phyloP scores from a whole-genome alignment of 1,140 invertebrate species.

The Arctopsyche grandis region DNA sequence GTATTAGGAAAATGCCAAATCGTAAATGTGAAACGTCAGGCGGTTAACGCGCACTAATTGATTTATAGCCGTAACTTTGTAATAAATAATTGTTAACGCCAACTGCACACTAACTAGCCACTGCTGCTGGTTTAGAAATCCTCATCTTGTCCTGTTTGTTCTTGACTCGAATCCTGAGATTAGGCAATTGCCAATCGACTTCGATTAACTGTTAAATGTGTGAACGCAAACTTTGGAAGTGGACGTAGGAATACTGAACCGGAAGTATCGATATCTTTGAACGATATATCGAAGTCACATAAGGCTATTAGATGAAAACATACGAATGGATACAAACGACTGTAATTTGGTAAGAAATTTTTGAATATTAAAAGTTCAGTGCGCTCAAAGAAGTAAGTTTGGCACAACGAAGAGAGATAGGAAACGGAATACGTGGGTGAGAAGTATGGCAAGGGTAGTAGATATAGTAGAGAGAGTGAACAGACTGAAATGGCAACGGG shows the following conservation, averaged over 20 bases:
- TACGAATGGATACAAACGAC: too few relatives aligned
- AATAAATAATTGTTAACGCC: constrained; percentile 53
- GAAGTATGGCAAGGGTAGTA: too few relatives aligned
- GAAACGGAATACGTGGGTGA: too few relatives aligned
- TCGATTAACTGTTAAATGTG: neutral
- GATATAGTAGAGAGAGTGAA: too few relatives aligned
- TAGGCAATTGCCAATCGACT: constrained; percentile 13
- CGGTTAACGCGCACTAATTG: constrained; percentile 49
- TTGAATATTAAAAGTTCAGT: too few relatives aligned
- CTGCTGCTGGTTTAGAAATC: constrained; percentile 3
- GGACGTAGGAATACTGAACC: neutral
- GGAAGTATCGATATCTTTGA: too few relatives aligned
- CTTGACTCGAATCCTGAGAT: neutral
- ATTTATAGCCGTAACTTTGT: constrained; percentile 46
- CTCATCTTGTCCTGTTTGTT: neutral
- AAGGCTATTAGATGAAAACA: too few relatives aligned
- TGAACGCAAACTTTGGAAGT: neutral
- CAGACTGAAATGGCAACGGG: too few relatives aligned
- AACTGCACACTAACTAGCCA: neutral
- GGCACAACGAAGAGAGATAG: too few relatives aligned
- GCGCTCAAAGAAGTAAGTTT: too few relatives aligned
- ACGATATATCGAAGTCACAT: too few relatives aligned
- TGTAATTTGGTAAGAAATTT: too few relatives aligned
- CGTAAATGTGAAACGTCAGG: constrained; percentile 45
- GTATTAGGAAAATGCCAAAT: constrained; percentile 47